Evolutionary conservation across 2,797 vertebrate species (phyloP).

Genomic region (Babyrousa celebensis): DNA sequence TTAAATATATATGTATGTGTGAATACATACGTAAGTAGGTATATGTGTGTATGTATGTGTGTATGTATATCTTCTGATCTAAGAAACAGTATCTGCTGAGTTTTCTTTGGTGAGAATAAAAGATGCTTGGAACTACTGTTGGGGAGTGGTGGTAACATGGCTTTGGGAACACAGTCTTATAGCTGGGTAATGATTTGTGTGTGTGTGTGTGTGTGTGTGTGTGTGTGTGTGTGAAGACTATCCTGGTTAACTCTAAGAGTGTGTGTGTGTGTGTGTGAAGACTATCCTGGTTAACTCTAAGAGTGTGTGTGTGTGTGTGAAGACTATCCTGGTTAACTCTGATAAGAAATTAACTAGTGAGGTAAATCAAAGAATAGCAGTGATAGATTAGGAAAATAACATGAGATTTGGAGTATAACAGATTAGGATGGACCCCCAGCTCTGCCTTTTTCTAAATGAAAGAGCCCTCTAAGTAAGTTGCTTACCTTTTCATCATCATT

Average conservation of each 20-base stretch:
- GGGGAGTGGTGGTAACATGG: neutral
- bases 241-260: neutral
- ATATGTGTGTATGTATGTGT: neutral
- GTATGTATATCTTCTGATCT: neutral
- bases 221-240: neutral
- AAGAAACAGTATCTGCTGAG: neutral
- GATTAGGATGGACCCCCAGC: neutral
- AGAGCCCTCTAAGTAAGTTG: neutral
- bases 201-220: neutral
- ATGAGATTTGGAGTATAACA: neutral
- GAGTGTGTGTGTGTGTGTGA: neutral
- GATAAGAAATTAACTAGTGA: slow-evolving; percentile 34
- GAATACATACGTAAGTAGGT: neutral
- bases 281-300: no score
- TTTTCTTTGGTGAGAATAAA: neutral
- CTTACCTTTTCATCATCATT: neutral
- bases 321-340: neutral
- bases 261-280: neutral
- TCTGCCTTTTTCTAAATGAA: neutral
- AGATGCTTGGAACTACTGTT: neutral
- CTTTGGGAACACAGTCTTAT: neutral
- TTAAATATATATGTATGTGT: neutral
- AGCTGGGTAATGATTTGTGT: neutral
- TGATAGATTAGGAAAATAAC: neutral
- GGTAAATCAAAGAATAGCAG: neutral